These are phyloP conservation scores for Spea hammondii DNA, from an alignment of 2,797 vertebrate genomes.

Conservation along the genomic window DNA sequence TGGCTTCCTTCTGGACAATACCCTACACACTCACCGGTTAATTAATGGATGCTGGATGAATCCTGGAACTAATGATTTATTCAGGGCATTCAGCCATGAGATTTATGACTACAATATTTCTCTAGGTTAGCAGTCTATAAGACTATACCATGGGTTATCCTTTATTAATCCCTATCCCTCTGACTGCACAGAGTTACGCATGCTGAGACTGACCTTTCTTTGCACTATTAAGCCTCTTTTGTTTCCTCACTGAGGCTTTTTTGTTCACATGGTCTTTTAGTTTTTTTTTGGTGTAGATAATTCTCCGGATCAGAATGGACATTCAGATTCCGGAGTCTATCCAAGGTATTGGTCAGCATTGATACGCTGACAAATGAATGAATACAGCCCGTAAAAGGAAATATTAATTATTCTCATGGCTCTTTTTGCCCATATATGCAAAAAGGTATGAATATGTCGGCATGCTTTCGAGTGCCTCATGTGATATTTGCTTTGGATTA, in stretches of 20 bases:
- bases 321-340: neutral
- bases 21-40: neutral
- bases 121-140: neutral
- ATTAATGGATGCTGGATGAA: neutral
- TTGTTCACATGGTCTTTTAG: neutral
- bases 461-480: constrained; percentile 1
- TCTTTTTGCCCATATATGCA: constrained; percentile 7
- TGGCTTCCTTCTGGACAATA: neutral
- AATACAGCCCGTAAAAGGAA: neutral
- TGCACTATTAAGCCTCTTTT: constrained; percentile 11
- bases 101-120: neutral
- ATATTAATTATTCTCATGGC: neutral
- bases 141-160: neutral
- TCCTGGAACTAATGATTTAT: neutral
- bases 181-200: neutral
- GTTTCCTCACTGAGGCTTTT: neutral
- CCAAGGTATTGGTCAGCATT: neutral
- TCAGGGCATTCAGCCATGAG: neutral
- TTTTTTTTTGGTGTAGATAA: neutral
- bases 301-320: neutral
- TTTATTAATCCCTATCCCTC: constrained; percentile 3
- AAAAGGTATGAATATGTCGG: neutral
- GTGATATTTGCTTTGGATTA: neutral
- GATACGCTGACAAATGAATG: neutral
- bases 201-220: neutral